phyloP scores from a whole-genome alignment of 2,113 vertebrate species.

The Passer domesticus region DNA sequence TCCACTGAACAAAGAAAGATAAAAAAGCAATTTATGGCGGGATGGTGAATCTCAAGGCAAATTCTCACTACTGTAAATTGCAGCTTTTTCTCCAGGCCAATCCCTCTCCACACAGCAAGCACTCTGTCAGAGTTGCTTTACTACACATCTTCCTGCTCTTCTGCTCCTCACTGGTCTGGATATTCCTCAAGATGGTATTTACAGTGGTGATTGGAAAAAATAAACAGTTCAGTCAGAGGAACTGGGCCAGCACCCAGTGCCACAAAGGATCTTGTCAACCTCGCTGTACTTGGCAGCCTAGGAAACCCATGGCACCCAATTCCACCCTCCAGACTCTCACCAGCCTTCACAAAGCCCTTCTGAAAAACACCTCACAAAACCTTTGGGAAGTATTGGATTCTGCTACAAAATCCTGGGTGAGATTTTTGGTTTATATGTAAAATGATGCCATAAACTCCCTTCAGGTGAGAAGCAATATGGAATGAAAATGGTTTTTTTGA shows the following conservation, averaged over 20 bases:
- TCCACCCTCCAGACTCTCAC: not conserved
- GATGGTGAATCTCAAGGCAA: constrained; percentile 31
- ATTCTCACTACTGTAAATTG: constrained; percentile 15
- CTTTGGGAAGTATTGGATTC: not conserved
- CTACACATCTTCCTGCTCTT: not conserved
- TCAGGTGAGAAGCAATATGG: not conserved
- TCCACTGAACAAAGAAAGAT: constrained; percentile 45
- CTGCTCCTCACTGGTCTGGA: not conserved
- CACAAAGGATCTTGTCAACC: not conserved
- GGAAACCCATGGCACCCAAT: rapidly evolving
- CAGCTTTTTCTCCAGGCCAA: not conserved
- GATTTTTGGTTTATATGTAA: not conserved
- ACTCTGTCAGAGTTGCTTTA: not conserved
- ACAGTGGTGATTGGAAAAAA: not conserved
- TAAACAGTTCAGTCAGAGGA: not conserved
- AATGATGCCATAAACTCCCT: not conserved
- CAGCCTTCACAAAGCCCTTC: not conserved
- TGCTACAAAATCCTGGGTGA: not conserved
- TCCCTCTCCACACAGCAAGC: not conserved
- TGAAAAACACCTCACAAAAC: not conserved
- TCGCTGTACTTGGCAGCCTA: not conserved
- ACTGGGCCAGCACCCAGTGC: not conserved
- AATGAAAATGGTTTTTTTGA: not conserved
- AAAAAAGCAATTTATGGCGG: constrained; percentile 29
- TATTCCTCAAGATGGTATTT: not conserved